A percentile compares a stretch with the other conserved stretches of the same genome.
Evolutionary conservation across 2,888 invertebrate genomes (phyloP).

Genomic region (Zeuzera pyrina): DNA sequence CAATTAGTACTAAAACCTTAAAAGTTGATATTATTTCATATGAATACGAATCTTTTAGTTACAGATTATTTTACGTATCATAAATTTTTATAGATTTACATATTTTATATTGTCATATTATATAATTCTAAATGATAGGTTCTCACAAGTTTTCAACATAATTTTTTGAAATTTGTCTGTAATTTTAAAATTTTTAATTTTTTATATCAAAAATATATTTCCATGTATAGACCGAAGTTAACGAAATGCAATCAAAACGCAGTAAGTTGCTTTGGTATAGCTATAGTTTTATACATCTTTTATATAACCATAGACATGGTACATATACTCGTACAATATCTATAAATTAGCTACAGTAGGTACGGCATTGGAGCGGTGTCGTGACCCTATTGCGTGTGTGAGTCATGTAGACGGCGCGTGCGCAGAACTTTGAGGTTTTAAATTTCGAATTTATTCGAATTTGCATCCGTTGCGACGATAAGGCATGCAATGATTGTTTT

Average conservation of each 20-base stretch:
- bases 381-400: constrained; percentile 69
- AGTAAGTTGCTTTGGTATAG: constrained; percentile 29
- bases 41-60: no score
- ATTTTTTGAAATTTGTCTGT: no score
- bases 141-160: no score
- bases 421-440: constrained; percentile 52
- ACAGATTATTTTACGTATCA: no score
- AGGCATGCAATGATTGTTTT: no score
- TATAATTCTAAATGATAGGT: no score
- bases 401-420: constrained; percentile 63
- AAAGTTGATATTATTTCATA: no score
- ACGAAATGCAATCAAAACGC: constrained; percentile 54
- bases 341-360: constrained; percentile 21
- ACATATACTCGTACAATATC: constrained; percentile 19
- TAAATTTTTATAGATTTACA: no score
- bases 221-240: constrained; percentile 17
- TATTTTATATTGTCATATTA: no score
- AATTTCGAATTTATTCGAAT: constrained; percentile 54
- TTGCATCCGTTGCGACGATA: no score
- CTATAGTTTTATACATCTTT: constrained; percentile 33
- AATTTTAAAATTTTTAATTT: no score
- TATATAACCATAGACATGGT: constrained; percentile 15
- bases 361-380: constrained; percentile 35
- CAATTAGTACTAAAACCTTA: no score
- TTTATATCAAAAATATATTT: constrained; percentile 34